Base-by-base conservation (phyloP, 2,888 invertebrate genomes). In the Drosophila eohydei region DNA sequence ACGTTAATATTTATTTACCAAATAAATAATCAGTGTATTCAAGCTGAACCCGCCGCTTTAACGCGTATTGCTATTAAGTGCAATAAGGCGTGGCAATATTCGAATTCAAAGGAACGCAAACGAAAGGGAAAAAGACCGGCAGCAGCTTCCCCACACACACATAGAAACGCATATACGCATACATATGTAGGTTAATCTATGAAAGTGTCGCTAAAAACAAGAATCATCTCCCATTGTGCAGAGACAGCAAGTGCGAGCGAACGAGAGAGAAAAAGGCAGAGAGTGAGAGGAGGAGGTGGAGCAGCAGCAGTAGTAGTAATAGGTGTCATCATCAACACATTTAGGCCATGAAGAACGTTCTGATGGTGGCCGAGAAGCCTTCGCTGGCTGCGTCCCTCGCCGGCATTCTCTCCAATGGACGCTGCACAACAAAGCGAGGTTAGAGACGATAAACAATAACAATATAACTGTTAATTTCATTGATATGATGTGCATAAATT, bases 291-390 rank as follows among this genome's bases (percentile, higher is more conserved):
- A 40, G 26, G 50, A 14, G 48, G 48, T 9, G 48, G 5, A 30
- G 30, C 16, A 50, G 30, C 9, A 48, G 11, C 9, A 48, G 36
- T 11, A 50, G 34, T 26, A 28, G 40, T 21, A 50, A 36, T 28
- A 46, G 50, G 59, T 80, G 75, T 68, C 70, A 66, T 66, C 66
- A 66, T 69, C 66, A 56, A 64, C 70, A 78, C 54, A 61, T 72
- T 76, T 69, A 62, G 72, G 72, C 70, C 65, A 97, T 97, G 97
- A 97, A 96, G 93, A 95, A 94, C 44, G 97, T 96, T 61, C 95
- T 99, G 80, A 99, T 99, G 99, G 98, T 99, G 90, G 99, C 99
- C 83, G 99, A 99, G 93, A 99, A 99, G 95, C 99, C 99, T 38
- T 99, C 99, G 69, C 93, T 99, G 92, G 99, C 99, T 21, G 97